Conservation (phyloP, 2,113 vertebrate genomes). For the Phylloscopus trochiloides region DNA sequence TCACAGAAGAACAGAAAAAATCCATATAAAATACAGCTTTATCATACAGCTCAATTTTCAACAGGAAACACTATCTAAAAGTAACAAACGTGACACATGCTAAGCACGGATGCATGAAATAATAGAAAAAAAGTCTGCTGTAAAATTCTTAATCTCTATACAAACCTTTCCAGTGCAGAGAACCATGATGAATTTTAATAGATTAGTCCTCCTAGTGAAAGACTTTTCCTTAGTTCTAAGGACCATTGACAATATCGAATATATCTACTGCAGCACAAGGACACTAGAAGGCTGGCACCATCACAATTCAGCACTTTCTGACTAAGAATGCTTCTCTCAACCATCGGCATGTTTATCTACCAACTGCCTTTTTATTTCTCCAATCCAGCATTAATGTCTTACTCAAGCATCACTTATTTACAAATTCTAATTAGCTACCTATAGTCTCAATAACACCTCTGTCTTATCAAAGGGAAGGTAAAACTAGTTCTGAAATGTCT, state of each 20-base stretch:
- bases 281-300: not conserved
- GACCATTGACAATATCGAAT: not conserved
- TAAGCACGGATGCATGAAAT: not conserved
- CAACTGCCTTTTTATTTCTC: not conserved
- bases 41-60: not conserved
- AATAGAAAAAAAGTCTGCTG: not conserved
- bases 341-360: not conserved
- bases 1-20: not conserved
- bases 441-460: not conserved
- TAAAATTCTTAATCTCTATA: not conserved
- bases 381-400: not conserved
- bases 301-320: not conserved
- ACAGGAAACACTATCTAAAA: not conserved
- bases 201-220: not conserved
- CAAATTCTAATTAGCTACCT: not conserved
- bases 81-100: accelerated
- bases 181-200: not conserved
- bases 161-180: not conserved
- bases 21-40: not conserved
- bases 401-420: not conserved
- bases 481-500: not conserved
- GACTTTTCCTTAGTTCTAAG: not conserved
- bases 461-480: not conserved
- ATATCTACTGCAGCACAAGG: not conserved
- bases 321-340: not conserved